Evolutionary conservation across 2,797 vertebrate species (phyloP), one percentile per base, ranked within the genome.

Genomic region (Melopsittacus undulatus): DNA sequence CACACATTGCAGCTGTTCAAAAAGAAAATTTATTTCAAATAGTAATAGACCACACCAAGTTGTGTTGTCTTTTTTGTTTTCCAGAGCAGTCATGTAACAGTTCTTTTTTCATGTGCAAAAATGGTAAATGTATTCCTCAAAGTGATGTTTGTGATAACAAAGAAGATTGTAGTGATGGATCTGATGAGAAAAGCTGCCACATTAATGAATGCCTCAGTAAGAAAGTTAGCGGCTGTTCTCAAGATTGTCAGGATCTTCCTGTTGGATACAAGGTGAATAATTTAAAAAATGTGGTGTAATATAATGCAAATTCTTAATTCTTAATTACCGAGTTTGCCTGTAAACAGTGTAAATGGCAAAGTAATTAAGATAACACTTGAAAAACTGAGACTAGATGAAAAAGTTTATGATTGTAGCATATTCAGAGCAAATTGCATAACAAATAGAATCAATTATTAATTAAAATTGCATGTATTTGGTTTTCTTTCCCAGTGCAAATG

Each of bases 201-300:
- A 79, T 99, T 94, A 99, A 99, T 62, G 99, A 99, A 95, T 99
- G 99, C 94, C 97, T 99, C 89, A 99, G 99, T 96, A 99, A 99
- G 68, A 97, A 99, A 97, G 94, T 99, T 97, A 99, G 99, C 40
- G 99, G 99, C 62, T 99, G 99, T 96, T 98, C 99, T 11, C 99
- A 99, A 78, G 99, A 99, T 90, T 99, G 99, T 94, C 99, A 99
- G 88, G 99, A 99, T 93, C 98, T 99, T 85, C 98, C 98, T 43
- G 98, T 99, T 85, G 98, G 99, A 94, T 99, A 99, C 97, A 99
- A 99, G 99, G 99, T 99, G 96, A 96, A 96, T 91, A 83, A 90
- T 75, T 96, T 92, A 62, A 83, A 95, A 91, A 82, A 15, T 85
- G 67, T 82, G 63, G 14, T 84, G 14, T 45, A 73, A 43, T 34